A percentile compares a stretch with the other conserved stretches of the same genome.
Evolutionary conservation across 2,113 vertebrate genomes (phyloP).

Genomic region (Herpetotheres cachinnans): DNA sequence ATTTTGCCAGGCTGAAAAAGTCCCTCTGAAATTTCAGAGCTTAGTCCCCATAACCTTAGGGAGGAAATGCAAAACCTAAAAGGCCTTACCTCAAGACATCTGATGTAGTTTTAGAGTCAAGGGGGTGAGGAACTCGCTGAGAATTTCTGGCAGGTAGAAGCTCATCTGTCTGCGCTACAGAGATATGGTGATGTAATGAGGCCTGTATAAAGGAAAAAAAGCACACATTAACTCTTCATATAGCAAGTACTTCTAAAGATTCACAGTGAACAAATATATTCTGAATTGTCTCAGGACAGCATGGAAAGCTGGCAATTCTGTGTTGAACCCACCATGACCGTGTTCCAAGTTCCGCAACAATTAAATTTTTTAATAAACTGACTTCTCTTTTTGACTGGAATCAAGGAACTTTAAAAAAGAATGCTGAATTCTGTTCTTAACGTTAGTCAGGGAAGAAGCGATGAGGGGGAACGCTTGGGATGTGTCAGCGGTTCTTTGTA

Average conservation of each 20-base stretch:
- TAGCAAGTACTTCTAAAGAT: background rate
- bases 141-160: conserved; percentile 86
- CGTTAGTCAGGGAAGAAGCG: background rate
- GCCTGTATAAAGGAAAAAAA: conserved; percentile 75
- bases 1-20: background rate
- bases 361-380: background rate
- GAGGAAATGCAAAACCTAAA: background rate
- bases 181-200: conserved; percentile 96
- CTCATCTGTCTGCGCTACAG: conserved; percentile 91
- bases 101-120: conserved; percentile 98
- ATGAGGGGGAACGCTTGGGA: no score
- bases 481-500: background rate
- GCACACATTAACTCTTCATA: background rate
- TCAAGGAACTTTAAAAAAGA: no score
- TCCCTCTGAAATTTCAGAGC: background rate
- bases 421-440: background rate
- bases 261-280: background rate
- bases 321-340: background rate
- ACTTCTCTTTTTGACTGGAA: background rate
- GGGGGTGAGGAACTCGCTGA: conserved; percentile 90
- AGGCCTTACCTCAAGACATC: conserved; percentile 91
- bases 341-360: fast-evolving
- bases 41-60: background rate
- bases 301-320: fast-evolving
- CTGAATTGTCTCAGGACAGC: background rate